Evolutionary conservation across 2,888 invertebrate species (phyloP), one percentile per base, ranked within the genome.

Genomic region (Azorinus chamasolen): DNA sequence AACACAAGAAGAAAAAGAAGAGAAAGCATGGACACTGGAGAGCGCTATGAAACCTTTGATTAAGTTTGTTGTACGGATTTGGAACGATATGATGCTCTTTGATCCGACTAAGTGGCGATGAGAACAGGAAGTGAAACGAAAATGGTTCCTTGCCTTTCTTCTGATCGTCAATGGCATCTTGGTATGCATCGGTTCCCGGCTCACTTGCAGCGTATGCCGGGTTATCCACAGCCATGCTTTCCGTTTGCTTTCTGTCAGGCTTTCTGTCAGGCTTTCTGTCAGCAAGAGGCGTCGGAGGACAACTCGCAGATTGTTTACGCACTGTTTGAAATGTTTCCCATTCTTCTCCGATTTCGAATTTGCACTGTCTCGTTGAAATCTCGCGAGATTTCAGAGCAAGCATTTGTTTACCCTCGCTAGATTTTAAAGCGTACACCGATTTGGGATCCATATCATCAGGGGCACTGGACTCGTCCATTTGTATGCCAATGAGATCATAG

Each of bases 1-100:
- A 88, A 58, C 87, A 88, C 54, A 88, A 50, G 58, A 88, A 84
- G 71, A 79, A 88, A 80, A 87, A 86, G 70, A 87, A 88, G 27
- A 87, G 73, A 57, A 81, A 88, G 46, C 87, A 88, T 0, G 86
- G 87, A 58, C 87, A 88, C 24, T 85, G 83, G 3, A 86, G 64
- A 0, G 81, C 80, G 59, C 83, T 79, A 62, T 86, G 86, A 41
- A 83, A 79, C 55, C 75, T 72, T 16, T 87, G 86, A 55, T 88
- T 87, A n/a, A 82, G 63, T n/a, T 70, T 77, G 64, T 88, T 87
- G 71, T 77, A 81, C 0, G 86, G 87, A 55, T 88, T 87, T 8
- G 86, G 84, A 16, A 75, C 51, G 18, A 86, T 69, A 4, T 74
- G 65, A 41, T 74, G 74, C n/a, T 79, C 72, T 41, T 81, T 83